Evolutionary conservation across 2,888 invertebrate species (phyloP).

Genomic region (Pelosia muscerda): DNA sequence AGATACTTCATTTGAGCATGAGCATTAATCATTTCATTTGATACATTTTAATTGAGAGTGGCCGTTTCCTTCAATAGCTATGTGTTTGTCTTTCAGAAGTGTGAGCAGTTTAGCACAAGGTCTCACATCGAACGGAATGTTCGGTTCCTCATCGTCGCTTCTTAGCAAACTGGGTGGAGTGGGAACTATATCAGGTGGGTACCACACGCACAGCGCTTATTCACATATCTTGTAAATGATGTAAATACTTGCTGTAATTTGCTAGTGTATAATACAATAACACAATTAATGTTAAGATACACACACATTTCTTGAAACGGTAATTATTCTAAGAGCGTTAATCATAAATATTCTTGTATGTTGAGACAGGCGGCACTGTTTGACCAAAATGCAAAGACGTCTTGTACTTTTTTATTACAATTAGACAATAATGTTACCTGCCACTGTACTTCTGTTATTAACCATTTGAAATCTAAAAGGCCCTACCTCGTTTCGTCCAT

Average conservation of each 20-base stretch:
- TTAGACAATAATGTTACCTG: too few relatives aligned
- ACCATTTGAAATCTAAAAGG: too few relatives aligned
- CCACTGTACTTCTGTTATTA: too few relatives aligned
- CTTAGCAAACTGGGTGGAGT: constrained; percentile 85
- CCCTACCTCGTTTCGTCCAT: too few relatives aligned
- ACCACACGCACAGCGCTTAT: constrained; percentile 37
- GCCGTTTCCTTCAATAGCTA: constrained; percentile 60
- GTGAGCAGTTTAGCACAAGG: constrained; percentile 86
- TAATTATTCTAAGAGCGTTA: background rate
- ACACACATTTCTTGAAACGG: background rate
- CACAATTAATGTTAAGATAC: constrained; percentile 13
- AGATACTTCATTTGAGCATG: constrained; percentile 69
- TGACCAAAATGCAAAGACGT: background rate
- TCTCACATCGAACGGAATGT: constrained; percentile 90
- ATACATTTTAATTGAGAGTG: constrained; percentile 32
- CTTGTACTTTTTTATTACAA: background rate
- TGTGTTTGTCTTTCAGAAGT: constrained; percentile 79
- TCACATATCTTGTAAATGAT: constrained; percentile 35
- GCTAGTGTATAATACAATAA: constrained; percentile 36
- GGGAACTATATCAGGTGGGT: constrained; percentile 84
- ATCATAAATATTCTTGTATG: background rate
- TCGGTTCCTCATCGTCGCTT: constrained; percentile 91
- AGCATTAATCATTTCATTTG: constrained; percentile 52
- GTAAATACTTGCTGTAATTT: constrained; percentile 39
- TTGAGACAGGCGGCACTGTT: background rate